Evolutionary conservation across 1,140 invertebrate species (phyloP).

Genomic region (Drosophila trapezifrons): DNA sequence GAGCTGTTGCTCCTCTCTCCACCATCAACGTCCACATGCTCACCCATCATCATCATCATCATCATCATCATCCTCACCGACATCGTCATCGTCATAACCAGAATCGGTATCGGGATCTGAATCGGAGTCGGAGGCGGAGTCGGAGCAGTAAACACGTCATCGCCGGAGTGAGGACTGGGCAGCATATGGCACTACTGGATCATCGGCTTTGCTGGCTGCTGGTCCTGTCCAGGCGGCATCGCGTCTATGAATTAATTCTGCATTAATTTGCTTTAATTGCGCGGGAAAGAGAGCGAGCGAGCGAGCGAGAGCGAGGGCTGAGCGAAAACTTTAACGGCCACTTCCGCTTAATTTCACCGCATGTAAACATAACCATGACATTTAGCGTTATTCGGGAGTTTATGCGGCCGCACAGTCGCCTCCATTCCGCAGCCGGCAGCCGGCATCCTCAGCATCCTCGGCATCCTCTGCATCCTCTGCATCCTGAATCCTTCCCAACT

Average conservation of each 20-base stretch:
- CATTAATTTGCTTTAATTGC: slow-evolving; percentile 79
- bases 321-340: slow-evolving; percentile 62
- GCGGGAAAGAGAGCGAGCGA: not conserved
- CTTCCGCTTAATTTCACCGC: slow-evolving; percentile 74
- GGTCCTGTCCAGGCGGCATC: not conserved
- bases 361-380: slow-evolving; percentile 81
- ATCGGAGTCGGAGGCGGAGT: not conserved
- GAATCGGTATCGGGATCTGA: slow-evolving; percentile 3
- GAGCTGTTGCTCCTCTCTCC: not conserved
- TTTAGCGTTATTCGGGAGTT: slow-evolving; percentile 72
- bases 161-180: not conserved
- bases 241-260: slow-evolving; percentile 55
- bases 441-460: not conserved
- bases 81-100: slow-evolving; percentile 11
- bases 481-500: slow-evolving; percentile 8
- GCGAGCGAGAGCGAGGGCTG: slow-evolving; percentile 10
- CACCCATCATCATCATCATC: slow-evolving; percentile 15
- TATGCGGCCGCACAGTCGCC: slow-evolving; percentile 45
- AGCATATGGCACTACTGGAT: slow-evolving; percentile 2
- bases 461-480: not conserved
- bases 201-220: slow-evolving; percentile 2
- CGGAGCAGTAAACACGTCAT: slow-evolving; percentile 40
- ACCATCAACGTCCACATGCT: not conserved
- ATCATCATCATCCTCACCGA: slow-evolving; percentile 17
- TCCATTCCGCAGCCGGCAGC: not conserved